Evolutionary conservation across 2,888 invertebrate species (phyloP).

Genomic region (Ophion slaviceki): DNA sequence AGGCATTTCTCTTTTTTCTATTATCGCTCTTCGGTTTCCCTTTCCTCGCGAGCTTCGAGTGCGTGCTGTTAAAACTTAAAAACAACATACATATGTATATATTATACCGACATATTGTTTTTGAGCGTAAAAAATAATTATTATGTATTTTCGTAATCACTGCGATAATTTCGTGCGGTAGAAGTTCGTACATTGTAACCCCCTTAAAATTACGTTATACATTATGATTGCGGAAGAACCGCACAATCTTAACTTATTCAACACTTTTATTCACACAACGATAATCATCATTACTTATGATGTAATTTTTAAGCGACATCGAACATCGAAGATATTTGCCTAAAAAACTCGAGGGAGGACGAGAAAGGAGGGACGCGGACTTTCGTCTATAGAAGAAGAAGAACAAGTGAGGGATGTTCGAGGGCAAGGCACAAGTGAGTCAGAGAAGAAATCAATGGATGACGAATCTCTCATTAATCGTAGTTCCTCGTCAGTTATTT

Average conservation of each 20-base stretch:
- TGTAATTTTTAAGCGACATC: conserved; percentile 76
- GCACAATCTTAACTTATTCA: neutral
- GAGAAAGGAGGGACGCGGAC: conserved; percentile 26
- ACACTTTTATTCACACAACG: conserved; percentile 45
- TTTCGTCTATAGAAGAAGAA: conserved; percentile 50
- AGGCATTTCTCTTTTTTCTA: neutral
- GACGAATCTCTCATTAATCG: conserved; percentile 52
- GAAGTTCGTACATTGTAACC: conserved; percentile 52
- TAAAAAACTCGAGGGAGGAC: conserved; percentile 58
- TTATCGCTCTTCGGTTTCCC: neutral
- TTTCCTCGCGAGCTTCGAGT: conserved; percentile 30
- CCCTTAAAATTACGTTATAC: conserved; percentile 44
- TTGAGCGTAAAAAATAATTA: conserved; percentile 36
- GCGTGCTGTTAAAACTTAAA: conserved; percentile 53
- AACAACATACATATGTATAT: conserved; percentile 54
- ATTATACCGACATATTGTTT: conserved; percentile 25
- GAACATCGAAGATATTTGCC: conserved; percentile 77
- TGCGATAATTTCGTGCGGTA: conserved; percentile 49
- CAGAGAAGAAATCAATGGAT: conserved; percentile 73
- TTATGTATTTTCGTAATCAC: conserved; percentile 32
- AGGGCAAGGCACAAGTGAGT: conserved; percentile 81
- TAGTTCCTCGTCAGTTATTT: conserved; percentile 56
- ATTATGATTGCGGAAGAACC: conserved; percentile 43
- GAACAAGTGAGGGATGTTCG: conserved; percentile 71
- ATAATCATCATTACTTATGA: conserved; percentile 18